These are phyloP conservation scores for Sebastes hubbsi DNA, from an alignment of 2,797 vertebrate species.

Conservation along the genomic window DNA sequence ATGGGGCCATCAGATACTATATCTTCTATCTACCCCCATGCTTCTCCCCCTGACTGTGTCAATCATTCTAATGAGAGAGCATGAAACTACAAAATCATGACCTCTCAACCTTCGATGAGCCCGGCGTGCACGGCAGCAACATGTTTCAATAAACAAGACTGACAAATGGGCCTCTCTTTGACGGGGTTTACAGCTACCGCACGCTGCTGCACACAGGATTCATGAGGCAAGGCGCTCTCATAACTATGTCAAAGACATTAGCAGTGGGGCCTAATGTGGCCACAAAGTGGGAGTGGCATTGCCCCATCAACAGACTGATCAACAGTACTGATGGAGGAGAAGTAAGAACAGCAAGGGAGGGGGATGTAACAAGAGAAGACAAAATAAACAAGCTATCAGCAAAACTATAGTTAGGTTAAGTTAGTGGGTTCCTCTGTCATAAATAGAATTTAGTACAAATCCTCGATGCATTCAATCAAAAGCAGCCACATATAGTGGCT, in stretches of 20 bases:
- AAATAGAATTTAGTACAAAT: background rate
- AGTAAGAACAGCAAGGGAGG: background rate
- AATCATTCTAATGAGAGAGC: slow-evolving; percentile 29
- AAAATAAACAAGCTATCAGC: slow-evolving; percentile 36
- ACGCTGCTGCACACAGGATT: slow-evolving; percentile 22
- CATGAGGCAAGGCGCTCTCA: slow-evolving; percentile 34
- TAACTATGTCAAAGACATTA: slow-evolving; percentile 54
- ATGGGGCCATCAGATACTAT: slow-evolving; percentile 10
- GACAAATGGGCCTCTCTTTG: slow-evolving; percentile 44
- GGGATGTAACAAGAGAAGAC: slow-evolving; percentile 24
- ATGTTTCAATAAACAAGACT: slow-evolving; percentile 1
- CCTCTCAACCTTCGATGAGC: slow-evolving; percentile 4
- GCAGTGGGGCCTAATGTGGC: slow-evolving; percentile 32
- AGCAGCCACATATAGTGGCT: background rate
- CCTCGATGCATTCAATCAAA: background rate
- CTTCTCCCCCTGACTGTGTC: background rate
- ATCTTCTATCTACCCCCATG: background rate
- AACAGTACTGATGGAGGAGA: background rate
- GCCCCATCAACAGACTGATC: slow-evolving; percentile 7
- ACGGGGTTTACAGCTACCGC: slow-evolving; percentile 14
- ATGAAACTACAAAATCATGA: slow-evolving; percentile 24
- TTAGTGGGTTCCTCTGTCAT: background rate
- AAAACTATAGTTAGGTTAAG: slow-evolving; percentile 18
- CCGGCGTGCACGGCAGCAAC: slow-evolving; percentile 13
- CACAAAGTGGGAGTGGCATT: slow-evolving; percentile 33